These are phyloP conservation scores for Chitala chitala DNA, from an alignment of 2,113 vertebrate genomes.

Conservation along the genomic window DNA sequence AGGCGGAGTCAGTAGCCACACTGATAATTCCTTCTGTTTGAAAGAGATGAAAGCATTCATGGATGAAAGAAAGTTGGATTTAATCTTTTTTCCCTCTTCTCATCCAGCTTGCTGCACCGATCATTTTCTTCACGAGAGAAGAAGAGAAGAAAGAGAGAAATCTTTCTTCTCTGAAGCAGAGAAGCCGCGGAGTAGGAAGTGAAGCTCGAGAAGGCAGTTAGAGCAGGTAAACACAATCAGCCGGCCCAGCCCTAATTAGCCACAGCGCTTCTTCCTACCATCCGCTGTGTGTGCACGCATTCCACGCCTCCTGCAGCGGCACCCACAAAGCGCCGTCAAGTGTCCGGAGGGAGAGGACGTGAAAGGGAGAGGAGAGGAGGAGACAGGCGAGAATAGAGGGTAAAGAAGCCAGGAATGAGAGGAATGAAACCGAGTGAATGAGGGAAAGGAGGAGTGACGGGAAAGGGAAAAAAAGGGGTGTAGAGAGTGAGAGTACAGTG, in stretches of 20 bases:
- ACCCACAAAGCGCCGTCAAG: background rate
- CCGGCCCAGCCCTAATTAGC: background rate
- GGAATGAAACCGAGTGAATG: conserved; percentile 60
- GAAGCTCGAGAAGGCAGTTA: conserved; percentile 57
- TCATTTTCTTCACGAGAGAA: conserved; percentile 59
- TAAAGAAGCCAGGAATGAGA: conserved; percentile 58
- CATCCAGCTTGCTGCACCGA: conserved; percentile 75
- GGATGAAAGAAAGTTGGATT: conserved; percentile 89
- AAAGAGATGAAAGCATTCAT: conserved; percentile 63
- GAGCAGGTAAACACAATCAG: conserved; percentile 59
- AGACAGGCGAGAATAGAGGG: background rate
- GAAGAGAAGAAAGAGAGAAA: background rate
- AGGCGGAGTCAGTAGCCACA: conserved; percentile 44
- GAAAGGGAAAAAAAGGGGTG: conserved; percentile 59
- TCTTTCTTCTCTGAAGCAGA: too few species aligned
- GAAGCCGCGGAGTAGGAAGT: conserved; percentile 80
- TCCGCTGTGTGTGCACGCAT: conserved; percentile 82
- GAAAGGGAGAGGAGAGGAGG: conserved; percentile 70
- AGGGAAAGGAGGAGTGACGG: conserved; percentile 36
- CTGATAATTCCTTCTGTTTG: conserved; percentile 86
- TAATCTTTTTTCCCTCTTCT: conserved; percentile 76
- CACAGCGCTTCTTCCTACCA: conserved; percentile 9
- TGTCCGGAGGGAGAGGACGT: conserved; percentile 61
- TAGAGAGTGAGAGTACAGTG: conserved; percentile 48
- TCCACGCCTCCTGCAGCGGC: conserved; percentile 42